Conservation (phyloP, 2,797 vertebrate species). For the Morelia viridis region DNA sequence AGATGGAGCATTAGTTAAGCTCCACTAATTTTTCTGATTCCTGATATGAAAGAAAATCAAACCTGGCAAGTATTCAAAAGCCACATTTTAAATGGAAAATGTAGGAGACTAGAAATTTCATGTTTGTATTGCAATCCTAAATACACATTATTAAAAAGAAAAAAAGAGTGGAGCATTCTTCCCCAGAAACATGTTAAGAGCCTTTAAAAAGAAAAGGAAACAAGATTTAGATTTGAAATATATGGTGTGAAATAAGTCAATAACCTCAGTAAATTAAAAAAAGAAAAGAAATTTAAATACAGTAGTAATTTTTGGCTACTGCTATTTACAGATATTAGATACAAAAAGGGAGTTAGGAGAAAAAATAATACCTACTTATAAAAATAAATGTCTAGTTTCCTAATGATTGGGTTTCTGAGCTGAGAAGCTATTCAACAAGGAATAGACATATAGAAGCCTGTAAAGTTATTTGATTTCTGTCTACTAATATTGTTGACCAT, state of each 20-base stretch:
- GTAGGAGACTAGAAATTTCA: constrained; percentile 35
- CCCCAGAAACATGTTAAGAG: neutral
- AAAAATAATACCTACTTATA: constrained; percentile 57
- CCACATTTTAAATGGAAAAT: constrained; percentile 4
- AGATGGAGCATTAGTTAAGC: neutral
- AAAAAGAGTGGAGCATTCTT: neutral
- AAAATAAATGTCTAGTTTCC: constrained; percentile 68
- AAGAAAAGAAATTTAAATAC: constrained; percentile 42
- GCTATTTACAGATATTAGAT: constrained; percentile 43
- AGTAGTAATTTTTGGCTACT: constrained; percentile 43
- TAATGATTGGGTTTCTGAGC: constrained; percentile 38
- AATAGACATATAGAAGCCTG: constrained; percentile 66
- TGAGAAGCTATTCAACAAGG: constrained; percentile 72
- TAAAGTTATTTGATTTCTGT: constrained; percentile 65
- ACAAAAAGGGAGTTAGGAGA: constrained; percentile 39
- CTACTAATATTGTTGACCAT: constrained; percentile 71
- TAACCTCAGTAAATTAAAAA: neutral
- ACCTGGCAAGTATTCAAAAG: constrained; percentile 52
- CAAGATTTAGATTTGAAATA: neutral
- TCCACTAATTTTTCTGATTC: neutral
- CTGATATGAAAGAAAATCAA: neutral
- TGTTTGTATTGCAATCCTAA: neutral
- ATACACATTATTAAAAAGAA: neutral
- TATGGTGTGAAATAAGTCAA: constrained; percentile 3
- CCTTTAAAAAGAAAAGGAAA: constrained; percentile 30